Evolutionary conservation across 2,113 vertebrate genomes (phyloP).

Genomic region (Marcusenius ussheri): DNA sequence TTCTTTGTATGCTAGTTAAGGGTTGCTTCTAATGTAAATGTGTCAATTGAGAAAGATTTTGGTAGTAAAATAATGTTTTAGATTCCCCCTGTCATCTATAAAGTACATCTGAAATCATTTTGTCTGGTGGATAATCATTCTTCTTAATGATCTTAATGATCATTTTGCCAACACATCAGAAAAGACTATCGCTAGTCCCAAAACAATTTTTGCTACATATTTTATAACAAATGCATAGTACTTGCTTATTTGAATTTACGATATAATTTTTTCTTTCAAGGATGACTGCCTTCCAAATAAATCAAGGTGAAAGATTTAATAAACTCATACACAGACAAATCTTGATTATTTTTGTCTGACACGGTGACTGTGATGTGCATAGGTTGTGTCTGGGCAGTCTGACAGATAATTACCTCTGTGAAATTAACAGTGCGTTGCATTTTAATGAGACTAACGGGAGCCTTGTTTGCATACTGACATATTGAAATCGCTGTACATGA

Average conservation of each 20-base stretch:
- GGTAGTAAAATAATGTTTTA: background rate
- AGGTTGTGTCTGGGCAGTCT: conserved; percentile 24
- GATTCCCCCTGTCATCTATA: background rate
- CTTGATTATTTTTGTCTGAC: conserved; percentile 22
- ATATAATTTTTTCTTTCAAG: background rate
- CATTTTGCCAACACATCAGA: background rate
- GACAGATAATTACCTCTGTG: conserved; percentile 28
- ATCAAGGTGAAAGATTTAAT: conserved; percentile 23
- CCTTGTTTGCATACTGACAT: conserved; percentile 29
- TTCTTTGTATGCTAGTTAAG: background rate
- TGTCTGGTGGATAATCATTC: background rate
- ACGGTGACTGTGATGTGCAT: conserved; percentile 20
- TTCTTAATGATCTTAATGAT: background rate
- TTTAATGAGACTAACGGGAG: conserved; percentile 41
- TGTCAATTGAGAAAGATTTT: background rate
- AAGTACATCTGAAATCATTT: background rate
- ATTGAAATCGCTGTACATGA: conserved; percentile 18
- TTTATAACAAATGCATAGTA: background rate
- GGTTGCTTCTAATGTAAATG: background rate
- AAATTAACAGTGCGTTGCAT: conserved; percentile 40
- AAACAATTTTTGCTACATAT: background rate
- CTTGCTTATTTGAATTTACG: background rate
- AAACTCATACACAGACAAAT: conserved; percentile 1
- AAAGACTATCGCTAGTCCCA: no score
- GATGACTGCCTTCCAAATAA: background rate